Evolutionary conservation across 37 sponge, comb jelly and placozoan genomes (phyloP).

Genomic region (Agelas oroides): DNA sequence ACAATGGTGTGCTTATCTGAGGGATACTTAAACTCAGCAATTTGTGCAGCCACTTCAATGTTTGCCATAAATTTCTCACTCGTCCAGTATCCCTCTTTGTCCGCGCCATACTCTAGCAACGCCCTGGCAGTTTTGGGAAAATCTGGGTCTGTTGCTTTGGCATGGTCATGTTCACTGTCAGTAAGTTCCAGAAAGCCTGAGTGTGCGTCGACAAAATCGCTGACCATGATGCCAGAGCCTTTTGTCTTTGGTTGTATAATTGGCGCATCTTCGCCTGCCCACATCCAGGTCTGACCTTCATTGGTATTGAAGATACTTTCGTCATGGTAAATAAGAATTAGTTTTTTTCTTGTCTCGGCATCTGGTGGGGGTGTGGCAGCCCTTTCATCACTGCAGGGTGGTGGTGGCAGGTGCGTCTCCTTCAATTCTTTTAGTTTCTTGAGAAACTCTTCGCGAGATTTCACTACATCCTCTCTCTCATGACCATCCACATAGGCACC

Average conservation of each 20-base stretch:
- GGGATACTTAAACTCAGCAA: conserved; percentile 26
- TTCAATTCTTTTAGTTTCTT: neutral
- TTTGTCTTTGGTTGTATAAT: neutral
- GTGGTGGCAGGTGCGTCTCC: conserved; percentile 2
- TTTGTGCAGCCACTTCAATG: neutral
- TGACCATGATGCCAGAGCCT: conserved; percentile 25
- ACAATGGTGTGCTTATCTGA: no score
- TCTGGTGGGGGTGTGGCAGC: neutral
- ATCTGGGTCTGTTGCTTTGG: neutral
- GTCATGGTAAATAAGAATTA: conserved; percentile 18
- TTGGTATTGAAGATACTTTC: conserved; percentile 16
- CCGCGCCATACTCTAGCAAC: conserved; percentile 43
- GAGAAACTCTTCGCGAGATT: neutral
- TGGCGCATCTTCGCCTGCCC: neutral
- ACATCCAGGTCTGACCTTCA: conserved; percentile 19
- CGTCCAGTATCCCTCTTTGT: conserved; percentile 48
- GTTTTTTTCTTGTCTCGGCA: neutral
- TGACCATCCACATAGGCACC: conserved; percentile 61
- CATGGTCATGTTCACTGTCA: neutral
- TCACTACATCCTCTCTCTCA: conserved; percentile 58
- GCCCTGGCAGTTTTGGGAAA: neutral
- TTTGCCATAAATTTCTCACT: conserved; percentile 23
- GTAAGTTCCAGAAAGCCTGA: conserved; percentile 17
- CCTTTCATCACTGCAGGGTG: conserved; percentile 1
- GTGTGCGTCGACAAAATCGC: conserved; percentile 15